A percentile compares a stretch with the other conserved stretches of the same genome.
phyloP scores from a whole-genome alignment of 2,797 vertebrate species.

The Luscinia luscinia region DNA sequence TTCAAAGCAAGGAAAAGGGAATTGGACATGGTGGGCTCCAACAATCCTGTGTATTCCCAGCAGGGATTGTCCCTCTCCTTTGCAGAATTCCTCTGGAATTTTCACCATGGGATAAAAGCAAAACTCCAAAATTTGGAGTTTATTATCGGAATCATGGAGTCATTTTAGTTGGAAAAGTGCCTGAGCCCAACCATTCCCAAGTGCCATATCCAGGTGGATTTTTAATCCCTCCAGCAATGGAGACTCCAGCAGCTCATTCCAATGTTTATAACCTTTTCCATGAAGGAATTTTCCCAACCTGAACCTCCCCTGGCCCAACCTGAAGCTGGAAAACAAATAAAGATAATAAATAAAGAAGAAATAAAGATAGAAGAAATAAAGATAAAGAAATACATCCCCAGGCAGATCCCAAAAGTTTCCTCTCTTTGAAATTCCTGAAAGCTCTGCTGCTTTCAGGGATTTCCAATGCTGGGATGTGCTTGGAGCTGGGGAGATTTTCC shows the following conservation, averaged over 20 bases:
- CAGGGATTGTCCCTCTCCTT: neutral
- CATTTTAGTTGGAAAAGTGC: neutral
- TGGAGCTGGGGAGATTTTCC: neutral
- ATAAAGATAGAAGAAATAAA: too few species aligned
- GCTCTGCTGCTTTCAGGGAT: neutral
- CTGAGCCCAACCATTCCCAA: neutral
- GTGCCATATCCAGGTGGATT: neutral
- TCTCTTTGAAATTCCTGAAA: neutral
- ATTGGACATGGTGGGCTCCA: accelerated
- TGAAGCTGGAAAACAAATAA: too few species aligned
- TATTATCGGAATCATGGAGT: neutral
- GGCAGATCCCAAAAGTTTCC: neutral
- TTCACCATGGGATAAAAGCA: neutral
- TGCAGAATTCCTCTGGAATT: neutral
- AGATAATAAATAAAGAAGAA: too few species aligned
- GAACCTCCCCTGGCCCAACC: too few species aligned
- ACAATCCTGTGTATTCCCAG: neutral
- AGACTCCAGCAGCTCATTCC: neutral
- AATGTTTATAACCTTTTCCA: neutral
- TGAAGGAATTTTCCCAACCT: neutral
- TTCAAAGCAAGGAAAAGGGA: neutral
- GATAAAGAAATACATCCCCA: neutral
- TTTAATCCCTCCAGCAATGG: neutral
- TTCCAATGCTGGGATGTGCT: neutral
- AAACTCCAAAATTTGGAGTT: neutral